Conservation (phyloP, 2,888 invertebrate species). For the Eucriotettix oculatus region DNA sequence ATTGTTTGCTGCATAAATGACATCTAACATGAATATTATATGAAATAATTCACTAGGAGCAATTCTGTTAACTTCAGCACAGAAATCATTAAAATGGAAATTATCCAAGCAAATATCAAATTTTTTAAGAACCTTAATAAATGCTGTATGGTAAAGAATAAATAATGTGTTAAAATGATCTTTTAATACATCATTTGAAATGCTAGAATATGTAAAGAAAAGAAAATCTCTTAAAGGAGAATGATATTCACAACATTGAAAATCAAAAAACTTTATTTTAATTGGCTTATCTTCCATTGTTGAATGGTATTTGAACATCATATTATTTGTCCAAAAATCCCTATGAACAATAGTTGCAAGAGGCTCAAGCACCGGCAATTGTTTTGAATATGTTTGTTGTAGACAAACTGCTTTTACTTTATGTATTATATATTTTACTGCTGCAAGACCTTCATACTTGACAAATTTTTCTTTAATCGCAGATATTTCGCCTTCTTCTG, state of each 20-base stretch:
- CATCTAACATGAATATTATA: not conserved
- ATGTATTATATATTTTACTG: too few species aligned
- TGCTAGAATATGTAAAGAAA: slow-evolving; percentile 37
- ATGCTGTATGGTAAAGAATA: slow-evolving; percentile 31
- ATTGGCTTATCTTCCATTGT: not conserved
- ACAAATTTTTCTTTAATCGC: too few species aligned
- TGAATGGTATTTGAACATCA: slow-evolving; percentile 32
- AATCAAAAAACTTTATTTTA: slow-evolving; percentile 38
- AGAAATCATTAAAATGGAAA: slow-evolving; percentile 25
- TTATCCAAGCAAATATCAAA: slow-evolving; percentile 24
- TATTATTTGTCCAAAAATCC: slow-evolving; percentile 44
- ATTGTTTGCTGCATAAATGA: too few species aligned
- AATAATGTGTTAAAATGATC: slow-evolving; percentile 33
- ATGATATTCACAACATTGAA: slow-evolving; percentile 35
- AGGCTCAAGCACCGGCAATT: slow-evolving; percentile 18
- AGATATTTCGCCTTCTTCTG: too few species aligned
- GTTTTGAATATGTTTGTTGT: too few species aligned
- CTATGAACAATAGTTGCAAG: slow-evolving; percentile 37
- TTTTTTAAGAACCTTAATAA: slow-evolving; percentile 26
- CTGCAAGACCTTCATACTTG: too few species aligned
- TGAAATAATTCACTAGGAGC: slow-evolving; percentile 19
- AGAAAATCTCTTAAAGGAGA: slow-evolving; percentile 35
- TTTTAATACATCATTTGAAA: slow-evolving; percentile 26
- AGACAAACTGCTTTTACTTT: too few species aligned
- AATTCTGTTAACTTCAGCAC: slow-evolving; percentile 27